Conservation (phyloP, 1,140 invertebrate species). For the Bombus impatiens region DNA sequence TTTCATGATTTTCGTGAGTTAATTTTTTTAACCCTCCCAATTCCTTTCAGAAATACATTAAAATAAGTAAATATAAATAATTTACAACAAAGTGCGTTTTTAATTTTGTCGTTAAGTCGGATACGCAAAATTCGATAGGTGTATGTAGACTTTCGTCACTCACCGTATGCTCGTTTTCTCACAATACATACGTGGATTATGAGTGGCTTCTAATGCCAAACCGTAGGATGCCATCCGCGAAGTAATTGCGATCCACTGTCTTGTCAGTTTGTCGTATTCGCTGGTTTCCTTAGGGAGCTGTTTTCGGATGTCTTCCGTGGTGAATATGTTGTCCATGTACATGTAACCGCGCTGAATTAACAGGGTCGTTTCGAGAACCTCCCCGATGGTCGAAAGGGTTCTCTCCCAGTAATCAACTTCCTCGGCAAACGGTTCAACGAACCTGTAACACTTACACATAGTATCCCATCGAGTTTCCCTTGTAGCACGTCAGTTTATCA, state of each 20-base stretch:
- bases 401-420: constrained; percentile 88
- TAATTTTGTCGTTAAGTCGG: too few relatives aligned
- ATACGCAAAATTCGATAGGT: too few relatives aligned
- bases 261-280: constrained; percentile 88
- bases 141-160: too few relatives aligned
- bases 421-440: constrained; percentile 85
- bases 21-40: too few relatives aligned
- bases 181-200: constrained; percentile 67
- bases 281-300: constrained; percentile 90
- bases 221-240: constrained; percentile 70
- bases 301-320: constrained; percentile 91
- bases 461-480: neutral
- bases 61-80: too few relatives aligned
- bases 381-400: constrained; percentile 89
- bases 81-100: too few relatives aligned
- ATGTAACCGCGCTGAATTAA: constrained; percentile 91
- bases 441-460: constrained; percentile 78
- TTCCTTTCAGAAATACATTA: too few relatives aligned
- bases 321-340: constrained; percentile 94
- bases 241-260: constrained; percentile 89
- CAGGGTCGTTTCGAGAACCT: constrained; percentile 89
- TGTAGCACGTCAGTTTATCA: neutral
- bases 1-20: too few relatives aligned
- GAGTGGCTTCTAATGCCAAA: constrained; percentile 74
- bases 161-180: neutral